A percentile compares a stretch with the other conserved stretches of the same genome.
These are phyloP conservation scores for Hypotaenidia philippensis DNA, from an alignment of 2,797 vertebrate genomes.

Conservation along the genomic window DNA sequence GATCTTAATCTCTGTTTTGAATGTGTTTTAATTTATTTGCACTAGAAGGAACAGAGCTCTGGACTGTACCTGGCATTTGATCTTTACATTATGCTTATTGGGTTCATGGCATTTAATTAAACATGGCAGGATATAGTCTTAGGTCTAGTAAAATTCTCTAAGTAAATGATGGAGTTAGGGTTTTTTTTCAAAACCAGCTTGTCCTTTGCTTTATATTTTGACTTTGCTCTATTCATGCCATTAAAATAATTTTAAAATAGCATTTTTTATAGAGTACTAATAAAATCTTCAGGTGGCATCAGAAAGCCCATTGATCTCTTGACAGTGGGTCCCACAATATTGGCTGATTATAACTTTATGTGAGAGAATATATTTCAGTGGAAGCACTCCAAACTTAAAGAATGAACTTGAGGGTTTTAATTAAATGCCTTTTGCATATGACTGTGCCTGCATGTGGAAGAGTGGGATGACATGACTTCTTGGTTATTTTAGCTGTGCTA, in stretches of 20 bases:
- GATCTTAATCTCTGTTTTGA: neutral
- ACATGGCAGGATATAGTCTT: neutral
- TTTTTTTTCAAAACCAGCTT: neutral
- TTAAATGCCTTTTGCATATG: slow-evolving; percentile 22
- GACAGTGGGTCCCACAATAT: neutral
- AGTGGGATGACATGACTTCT: neutral
- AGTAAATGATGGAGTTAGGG: neutral
- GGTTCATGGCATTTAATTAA: neutral
- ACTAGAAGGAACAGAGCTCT: neutral
- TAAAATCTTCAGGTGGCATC: neutral
- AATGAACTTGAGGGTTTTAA: slow-evolving; percentile 39
- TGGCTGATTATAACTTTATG: slow-evolving; percentile 14
- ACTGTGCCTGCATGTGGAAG: neutral
- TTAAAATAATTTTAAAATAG: neutral
- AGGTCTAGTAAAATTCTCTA: neutral
- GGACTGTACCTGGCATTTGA: neutral
- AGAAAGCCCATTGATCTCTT: neutral
- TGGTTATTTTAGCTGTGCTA: neutral
- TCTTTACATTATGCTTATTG: neutral
- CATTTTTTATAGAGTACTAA: neutral
- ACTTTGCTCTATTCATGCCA: neutral
- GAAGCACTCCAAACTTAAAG: slow-evolving; percentile 31
- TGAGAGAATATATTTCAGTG: neutral
- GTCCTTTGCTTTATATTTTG: neutral
- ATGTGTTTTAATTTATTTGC: neutral